These are phyloP conservation scores for Centropus bengalensis DNA, from an alignment of 2,113 vertebrate species.

Conservation along the genomic window DNA sequence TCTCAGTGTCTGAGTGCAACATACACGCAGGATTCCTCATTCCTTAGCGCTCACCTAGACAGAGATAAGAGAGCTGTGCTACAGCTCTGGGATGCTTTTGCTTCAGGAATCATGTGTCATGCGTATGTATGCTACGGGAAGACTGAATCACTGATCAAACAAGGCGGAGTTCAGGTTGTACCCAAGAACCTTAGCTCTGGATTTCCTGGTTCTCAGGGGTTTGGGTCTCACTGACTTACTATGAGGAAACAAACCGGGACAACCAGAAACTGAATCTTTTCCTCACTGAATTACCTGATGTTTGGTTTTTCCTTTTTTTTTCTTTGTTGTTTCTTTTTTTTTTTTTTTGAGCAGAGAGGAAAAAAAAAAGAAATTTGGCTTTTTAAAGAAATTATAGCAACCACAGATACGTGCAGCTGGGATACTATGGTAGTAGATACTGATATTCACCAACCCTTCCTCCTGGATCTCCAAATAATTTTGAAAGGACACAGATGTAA, in stretches of 20 bases:
- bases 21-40: fast-evolving
- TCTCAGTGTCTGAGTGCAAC: not conserved
- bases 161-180: not conserved
- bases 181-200: not conserved
- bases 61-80: not conserved
- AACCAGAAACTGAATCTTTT: not conserved
- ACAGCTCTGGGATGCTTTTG: not conserved
- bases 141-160: slow-evolving; percentile 44
- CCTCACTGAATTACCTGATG: not conserved
- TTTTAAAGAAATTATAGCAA: not conserved
- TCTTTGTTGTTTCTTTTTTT: not conserved
- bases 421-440: not conserved
- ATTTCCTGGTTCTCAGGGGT: slow-evolving; percentile 25
- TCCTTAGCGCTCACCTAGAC: not conserved
- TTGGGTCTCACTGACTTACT: not conserved
- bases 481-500: not conserved
- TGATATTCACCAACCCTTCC: not conserved
- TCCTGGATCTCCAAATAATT: not conserved
- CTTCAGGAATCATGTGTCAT: not conserved
- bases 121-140: not conserved
- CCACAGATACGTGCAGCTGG: not conserved
- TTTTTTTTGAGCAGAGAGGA: not conserved
- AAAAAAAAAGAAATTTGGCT: not conserved
- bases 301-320: no score
- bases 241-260: not conserved